Conservation (phyloP, 2,888 invertebrate genomes). For the Drosophila nigricruria region DNA sequence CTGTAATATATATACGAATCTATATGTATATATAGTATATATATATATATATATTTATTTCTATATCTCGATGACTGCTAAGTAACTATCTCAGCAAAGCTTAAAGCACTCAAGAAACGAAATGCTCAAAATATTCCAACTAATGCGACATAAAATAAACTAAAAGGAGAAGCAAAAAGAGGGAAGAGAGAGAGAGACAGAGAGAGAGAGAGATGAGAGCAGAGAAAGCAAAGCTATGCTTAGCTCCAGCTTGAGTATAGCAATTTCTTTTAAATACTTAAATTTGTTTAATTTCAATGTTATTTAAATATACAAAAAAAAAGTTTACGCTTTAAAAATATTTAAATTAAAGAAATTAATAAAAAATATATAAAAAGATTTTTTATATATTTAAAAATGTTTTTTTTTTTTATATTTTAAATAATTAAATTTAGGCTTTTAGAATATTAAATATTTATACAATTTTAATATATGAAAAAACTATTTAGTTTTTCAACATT, state of each 20-base stretch:
- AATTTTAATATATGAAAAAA: no score
- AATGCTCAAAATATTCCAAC: neutral
- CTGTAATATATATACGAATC: neutral
- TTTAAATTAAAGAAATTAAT: no score
- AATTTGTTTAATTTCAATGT: neutral
- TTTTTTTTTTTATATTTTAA: no score
- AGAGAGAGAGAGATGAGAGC: no score
- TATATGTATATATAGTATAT: neutral
- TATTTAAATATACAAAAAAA: no score
- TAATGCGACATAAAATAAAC: neutral
- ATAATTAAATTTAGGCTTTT: no score
- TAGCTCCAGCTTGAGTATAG: neutral
- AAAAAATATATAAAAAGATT: no score
- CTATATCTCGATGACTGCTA: neutral
- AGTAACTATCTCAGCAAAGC: slow-evolving; percentile 5
- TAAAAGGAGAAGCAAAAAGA: neutral
- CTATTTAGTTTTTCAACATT: no score
- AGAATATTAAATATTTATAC: no score
- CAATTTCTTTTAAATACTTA: neutral
- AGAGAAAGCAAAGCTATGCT: neutral
- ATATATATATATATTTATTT: neutral
- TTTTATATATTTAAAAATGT: no score
- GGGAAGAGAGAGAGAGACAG: no score
- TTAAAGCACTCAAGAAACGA: neutral
- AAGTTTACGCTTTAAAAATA: no score